Evolutionary conservation across 2,113 vertebrate species (phyloP), one percentile per base, ranked within the genome.

Genomic region (Phrynosoma blainvillii): DNA sequence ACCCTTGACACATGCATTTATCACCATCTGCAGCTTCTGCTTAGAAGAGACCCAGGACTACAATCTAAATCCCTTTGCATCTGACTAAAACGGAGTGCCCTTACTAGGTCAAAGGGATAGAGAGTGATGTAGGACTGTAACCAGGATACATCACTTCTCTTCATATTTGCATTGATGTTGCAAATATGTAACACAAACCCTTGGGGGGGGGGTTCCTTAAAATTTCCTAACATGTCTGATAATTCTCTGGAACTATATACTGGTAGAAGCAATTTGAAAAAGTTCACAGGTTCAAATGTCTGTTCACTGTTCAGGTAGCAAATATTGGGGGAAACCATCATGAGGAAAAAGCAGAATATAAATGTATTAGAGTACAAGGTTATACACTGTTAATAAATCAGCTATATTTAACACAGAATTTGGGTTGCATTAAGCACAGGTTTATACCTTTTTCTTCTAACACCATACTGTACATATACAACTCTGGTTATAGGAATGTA

Each of bases 11-110:
- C 11, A 0, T 42, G 23, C 5, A 40, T 79, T 85, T 91, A 77
- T 1, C 88, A 82, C 65, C 85, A 79, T 75, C 27, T 90, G 32
- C 84, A 84, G 79, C 40, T 95, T 23, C 87, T 89, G 81, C 77
- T 87, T 77, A 84, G 42, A 21, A 84, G 81, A 70, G n/a, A 70
- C 59, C 89, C 75, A 68, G 75, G 52, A 66, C 30, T 30, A 36
- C 59, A 85, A 59, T 78, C 84, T 73, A 59, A 90, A 91, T 79
- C 65, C 80, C n/a, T 88, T 52, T 71, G 2, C 13, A 21, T 79
- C 21, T 59, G 59, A 2, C 81, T 73, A 42, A 84, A 84, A n/a
- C 65, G 68, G 68, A 27, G 16, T 54, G 74, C 52, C 79, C 84
- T n/a, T 86, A 81, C 42, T 74, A 79, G 47, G 18, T 89, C 87